A percentile compares a stretch with the other conserved stretches of the same genome.
Evolutionary conservation across 2,888 invertebrate genomes (phyloP).

Genomic region (Polia nebulosa): DNA sequence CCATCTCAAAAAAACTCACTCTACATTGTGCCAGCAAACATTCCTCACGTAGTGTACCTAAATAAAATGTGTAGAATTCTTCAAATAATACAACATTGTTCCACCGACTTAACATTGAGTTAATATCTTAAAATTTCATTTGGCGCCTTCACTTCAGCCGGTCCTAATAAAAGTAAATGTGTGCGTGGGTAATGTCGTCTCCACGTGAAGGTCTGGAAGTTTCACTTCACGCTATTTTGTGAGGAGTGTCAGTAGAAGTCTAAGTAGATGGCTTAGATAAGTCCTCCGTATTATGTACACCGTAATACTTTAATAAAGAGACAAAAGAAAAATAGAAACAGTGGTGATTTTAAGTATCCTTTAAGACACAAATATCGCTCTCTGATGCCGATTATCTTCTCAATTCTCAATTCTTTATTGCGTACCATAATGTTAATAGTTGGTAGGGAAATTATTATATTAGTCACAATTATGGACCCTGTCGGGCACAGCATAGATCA

Average conservation of each 20-base stretch:
- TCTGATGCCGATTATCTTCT: too few relatives aligned
- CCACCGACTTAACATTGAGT: constrained; percentile 23
- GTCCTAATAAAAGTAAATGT: constrained; percentile 54
- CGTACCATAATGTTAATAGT: too few relatives aligned
- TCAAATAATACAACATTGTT: constrained; percentile 39
- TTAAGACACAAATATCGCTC: too few relatives aligned
- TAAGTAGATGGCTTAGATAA: neutral
- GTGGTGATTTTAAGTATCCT: too few relatives aligned
- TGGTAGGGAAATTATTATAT: too few relatives aligned
- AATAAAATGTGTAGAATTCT: constrained; percentile 48
- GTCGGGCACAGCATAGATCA: too few relatives aligned
- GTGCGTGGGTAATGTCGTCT: constrained; percentile 29
- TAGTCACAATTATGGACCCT: too few relatives aligned
- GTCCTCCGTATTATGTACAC: too few relatives aligned
- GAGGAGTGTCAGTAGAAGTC: neutral
- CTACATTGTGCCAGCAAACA: neutral
- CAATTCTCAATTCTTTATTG: too few relatives aligned
- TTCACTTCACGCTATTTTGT: constrained; percentile 12
- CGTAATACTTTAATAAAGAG: too few relatives aligned
- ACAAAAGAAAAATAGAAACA: too few relatives aligned
- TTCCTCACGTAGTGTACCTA: constrained; percentile 11
- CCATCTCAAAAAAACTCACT: neutral
- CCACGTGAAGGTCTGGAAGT: neutral
- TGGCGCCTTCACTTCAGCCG: constrained; percentile 35
- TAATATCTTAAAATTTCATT: constrained; percentile 59